Evolutionary conservation across 2,888 invertebrate species (phyloP).

Genomic region (Fabriciana adippe): DNA sequence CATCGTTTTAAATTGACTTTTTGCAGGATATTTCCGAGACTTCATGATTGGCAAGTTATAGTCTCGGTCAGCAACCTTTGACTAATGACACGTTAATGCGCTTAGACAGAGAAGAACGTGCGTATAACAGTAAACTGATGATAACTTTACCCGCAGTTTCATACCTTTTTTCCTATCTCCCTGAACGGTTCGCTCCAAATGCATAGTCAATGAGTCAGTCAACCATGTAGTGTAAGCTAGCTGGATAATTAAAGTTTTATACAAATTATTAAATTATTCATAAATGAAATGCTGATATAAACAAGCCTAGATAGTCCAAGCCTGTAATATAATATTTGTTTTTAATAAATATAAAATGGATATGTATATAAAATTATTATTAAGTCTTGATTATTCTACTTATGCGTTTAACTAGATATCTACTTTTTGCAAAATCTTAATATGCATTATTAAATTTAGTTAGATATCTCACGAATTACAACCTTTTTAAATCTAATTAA

Average conservation of each 20-base stretch:
- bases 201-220: slow-evolving; percentile 79
- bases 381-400: too few species aligned
- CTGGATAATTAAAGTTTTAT: slow-evolving; percentile 8
- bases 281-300: background rate
- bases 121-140: slow-evolving; percentile 75
- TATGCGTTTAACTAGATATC: too few species aligned
- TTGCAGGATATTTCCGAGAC: slow-evolving; percentile 5
- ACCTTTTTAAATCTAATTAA: too few species aligned
- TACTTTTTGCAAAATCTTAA: too few species aligned
- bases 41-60: slow-evolving; percentile 43
- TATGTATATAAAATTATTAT: too few species aligned
- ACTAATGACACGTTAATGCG: slow-evolving; percentile 77
- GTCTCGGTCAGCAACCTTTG: slow-evolving; percentile 75
- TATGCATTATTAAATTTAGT: too few species aligned
- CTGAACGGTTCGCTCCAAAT: slow-evolving; percentile 74
- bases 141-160: slow-evolving; percentile 74
- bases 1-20: background rate
- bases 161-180: slow-evolving; percentile 74
- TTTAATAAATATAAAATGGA: too few species aligned
- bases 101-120: slow-evolving; percentile 64
- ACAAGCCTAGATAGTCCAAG: background rate
- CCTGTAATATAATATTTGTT: too few species aligned
- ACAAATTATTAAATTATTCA: background rate
- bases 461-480: too few species aligned
- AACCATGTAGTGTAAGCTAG: slow-evolving; percentile 50